Percentiles rank a stretch among this genome's conserved stretches.
Conservation (phyloP, 2,113 vertebrate genomes). For the Leucosticte australis region DNA sequence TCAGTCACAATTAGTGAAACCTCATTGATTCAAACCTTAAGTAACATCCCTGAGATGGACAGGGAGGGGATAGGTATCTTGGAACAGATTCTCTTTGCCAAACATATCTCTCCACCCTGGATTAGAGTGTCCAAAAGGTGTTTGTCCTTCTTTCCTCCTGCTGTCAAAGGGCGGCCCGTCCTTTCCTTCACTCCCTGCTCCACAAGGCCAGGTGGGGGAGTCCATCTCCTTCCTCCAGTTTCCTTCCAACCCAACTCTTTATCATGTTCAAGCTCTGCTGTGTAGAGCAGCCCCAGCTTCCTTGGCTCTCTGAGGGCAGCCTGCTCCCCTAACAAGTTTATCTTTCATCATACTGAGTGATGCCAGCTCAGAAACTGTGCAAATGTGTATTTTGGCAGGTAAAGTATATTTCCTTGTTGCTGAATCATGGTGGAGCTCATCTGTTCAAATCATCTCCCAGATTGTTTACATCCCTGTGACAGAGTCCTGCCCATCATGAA, state of each 20-base stretch:
- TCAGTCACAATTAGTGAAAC: background rate
- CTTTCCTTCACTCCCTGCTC: background rate
- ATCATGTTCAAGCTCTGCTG: background rate
- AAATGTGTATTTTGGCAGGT: background rate
- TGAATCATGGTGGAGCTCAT: background rate
- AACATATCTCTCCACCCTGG: background rate
- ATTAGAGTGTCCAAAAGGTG: background rate
- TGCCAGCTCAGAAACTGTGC: background rate
- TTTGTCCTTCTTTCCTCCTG: background rate
- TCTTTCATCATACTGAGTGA: rapidly evolving
- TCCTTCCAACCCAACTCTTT: background rate
- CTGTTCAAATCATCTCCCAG: background rate
- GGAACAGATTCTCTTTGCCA: background rate
- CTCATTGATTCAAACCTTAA: background rate
- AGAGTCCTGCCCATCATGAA: background rate
- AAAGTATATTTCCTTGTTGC: background rate
- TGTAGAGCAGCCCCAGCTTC: background rate
- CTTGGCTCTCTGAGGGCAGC: background rate
- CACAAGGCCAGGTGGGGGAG: background rate
- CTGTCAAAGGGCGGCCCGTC: background rate
- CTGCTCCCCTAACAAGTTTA: background rate
- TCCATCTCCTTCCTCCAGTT: background rate
- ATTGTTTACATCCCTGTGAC: background rate
- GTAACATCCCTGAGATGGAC: background rate
- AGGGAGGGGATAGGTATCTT: background rate